Evolutionary conservation across 2,888 invertebrate species (phyloP).

Genomic region (Cheilosia scutellata): DNA sequence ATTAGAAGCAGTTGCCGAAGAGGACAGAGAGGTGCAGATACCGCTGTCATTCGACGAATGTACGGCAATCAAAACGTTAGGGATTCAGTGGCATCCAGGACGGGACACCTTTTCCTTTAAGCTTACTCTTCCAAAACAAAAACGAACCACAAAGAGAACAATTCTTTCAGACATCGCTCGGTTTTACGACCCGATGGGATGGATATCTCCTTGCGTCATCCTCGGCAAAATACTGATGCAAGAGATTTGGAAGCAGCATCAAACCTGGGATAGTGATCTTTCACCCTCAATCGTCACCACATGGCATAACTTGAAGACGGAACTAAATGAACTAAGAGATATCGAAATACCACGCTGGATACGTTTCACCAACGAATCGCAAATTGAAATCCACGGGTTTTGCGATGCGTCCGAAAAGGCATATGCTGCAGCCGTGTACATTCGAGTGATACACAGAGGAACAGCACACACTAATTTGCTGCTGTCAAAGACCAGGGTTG

Average conservation of each 20-base stretch:
- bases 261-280: too few species aligned
- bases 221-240: neutral
- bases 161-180: neutral
- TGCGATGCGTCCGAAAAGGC: neutral
- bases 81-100: too few species aligned
- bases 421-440: too few species aligned
- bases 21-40: neutral
- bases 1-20: neutral
- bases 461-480: neutral
- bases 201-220: neutral
- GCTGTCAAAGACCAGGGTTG: conserved; percentile 21
- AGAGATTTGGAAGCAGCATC: too few species aligned
- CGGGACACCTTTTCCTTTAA: too few species aligned
- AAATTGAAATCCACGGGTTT: neutral
- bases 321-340: neutral
- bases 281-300: neutral
- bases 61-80: neutral
- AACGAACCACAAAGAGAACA: neutral
- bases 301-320: neutral
- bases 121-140: too few species aligned
- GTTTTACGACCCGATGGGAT: neutral
- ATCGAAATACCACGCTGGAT: neutral
- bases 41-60: neutral
- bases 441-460: neutral
- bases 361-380: neutral